These are phyloP conservation scores for Galeruca laticollis DNA, from an alignment of 2,888 invertebrate species.

Conservation along the genomic window DNA sequence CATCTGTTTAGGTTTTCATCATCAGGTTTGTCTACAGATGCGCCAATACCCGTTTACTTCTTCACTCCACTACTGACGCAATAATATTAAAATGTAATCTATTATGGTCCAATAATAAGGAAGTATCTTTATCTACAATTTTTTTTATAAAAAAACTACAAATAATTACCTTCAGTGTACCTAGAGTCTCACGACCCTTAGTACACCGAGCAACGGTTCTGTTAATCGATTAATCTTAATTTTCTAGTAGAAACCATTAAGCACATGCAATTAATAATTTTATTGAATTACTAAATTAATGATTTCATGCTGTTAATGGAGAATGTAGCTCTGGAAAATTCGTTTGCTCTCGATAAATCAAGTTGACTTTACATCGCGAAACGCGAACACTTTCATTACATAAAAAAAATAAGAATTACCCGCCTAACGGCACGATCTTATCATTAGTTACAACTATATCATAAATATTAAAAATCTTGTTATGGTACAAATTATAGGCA, in stretches of 20 bases:
- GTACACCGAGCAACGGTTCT: constrained; percentile 27
- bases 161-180: constrained; percentile 19
- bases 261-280: constrained; percentile 50
- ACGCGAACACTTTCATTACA: constrained; percentile 41
- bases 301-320: constrained; percentile 44
- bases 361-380: constrained; percentile 32
- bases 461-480: constrained; percentile 2
- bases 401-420: constrained; percentile 30
- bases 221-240: constrained; percentile 47
- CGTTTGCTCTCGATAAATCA: constrained; percentile 44
- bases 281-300: constrained; percentile 48
- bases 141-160: constrained; percentile 16
- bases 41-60: too few relatives aligned
- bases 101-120: constrained; percentile 6
- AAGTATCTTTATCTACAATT: constrained; percentile 5
- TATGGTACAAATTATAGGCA: neutral
- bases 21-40: too few relatives aligned
- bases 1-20: too few relatives aligned
- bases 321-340: constrained; percentile 38
- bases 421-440: constrained; percentile 22
- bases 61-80: too few relatives aligned
- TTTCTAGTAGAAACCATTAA: constrained; percentile 49
- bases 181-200: constrained; percentile 39
- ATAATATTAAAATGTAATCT: neutral
- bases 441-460: constrained; percentile 22